phyloP scores from a whole-genome alignment of 2,888 invertebrate genomes.

The Heliconius erato region DNA sequence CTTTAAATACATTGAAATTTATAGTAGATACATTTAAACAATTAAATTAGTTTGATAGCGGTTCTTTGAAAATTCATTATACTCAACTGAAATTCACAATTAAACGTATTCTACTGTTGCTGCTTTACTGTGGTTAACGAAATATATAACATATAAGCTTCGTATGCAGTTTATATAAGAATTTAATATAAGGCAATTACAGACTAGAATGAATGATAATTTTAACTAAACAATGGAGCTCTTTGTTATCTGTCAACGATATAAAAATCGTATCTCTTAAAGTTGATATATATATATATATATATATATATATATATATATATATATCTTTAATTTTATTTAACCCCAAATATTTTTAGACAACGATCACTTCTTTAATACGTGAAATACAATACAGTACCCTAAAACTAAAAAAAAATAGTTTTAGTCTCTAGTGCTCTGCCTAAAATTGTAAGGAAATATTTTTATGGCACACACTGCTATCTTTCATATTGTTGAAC shows the following conservation, averaged over 20 bases:
- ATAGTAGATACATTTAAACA: no score
- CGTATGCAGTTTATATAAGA: background rate
- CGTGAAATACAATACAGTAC: no score
- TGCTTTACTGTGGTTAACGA: background rate
- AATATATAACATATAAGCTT: background rate
- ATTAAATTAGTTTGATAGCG: background rate
- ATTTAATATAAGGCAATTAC: no score
- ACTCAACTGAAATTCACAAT: background rate
- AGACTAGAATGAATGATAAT: background rate
- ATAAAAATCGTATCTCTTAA: background rate
- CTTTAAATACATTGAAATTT: no score
- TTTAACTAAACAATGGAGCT: background rate
- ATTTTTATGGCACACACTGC: no score
- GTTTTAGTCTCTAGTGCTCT: background rate
- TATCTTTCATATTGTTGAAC: slow-evolving; percentile 9
- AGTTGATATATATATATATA: no score
- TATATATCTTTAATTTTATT: background rate
- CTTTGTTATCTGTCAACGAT: background rate
- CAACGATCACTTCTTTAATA: background rate
- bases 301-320: no score
- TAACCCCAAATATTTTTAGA: background rate
- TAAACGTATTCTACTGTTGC: no score
- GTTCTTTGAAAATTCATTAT: background rate
- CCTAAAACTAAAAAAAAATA: background rate
- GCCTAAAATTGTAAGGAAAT: background rate